Evolutionary conservation across 2,797 vertebrate genomes (phyloP).

Genomic region (Neopelma chrysocephalum): DNA sequence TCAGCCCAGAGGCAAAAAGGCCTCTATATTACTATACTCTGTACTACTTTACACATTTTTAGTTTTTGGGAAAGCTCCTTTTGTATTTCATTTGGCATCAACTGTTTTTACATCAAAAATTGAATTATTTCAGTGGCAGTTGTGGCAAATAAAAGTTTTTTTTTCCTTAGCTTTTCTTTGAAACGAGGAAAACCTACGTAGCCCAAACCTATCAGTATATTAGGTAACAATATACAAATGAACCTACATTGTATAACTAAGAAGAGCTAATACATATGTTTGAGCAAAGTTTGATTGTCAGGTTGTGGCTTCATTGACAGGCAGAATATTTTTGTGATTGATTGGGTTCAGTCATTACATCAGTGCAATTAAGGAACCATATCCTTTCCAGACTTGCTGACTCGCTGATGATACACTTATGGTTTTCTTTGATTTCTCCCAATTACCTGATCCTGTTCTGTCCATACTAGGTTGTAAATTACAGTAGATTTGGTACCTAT

Average conservation of each 20-base stretch:
- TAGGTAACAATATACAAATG: background rate
- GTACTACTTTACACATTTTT: background rate
- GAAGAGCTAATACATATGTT: background rate
- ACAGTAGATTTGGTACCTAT: background rate
- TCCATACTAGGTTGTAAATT: background rate
- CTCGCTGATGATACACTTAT: background rate
- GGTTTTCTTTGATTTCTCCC: background rate
- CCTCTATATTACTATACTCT: background rate
- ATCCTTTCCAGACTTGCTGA: background rate
- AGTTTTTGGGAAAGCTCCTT: background rate
- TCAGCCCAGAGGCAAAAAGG: background rate
- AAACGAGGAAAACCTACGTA: background rate
- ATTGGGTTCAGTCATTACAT: background rate
- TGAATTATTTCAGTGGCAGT: background rate
- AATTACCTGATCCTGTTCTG: background rate
- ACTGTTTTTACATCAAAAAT: background rate
- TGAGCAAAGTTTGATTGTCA: background rate
- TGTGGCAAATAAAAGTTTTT: background rate
- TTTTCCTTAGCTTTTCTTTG: background rate
- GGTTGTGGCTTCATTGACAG: background rate
- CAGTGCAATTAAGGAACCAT: background rate
- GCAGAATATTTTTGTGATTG: background rate
- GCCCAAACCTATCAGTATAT: background rate
- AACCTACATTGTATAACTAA: background rate
- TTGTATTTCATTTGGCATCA: background rate